These are phyloP conservation scores for Myotis pilosus DNA, from an alignment of 2,797 vertebrate species.

Conservation along the genomic window DNA sequence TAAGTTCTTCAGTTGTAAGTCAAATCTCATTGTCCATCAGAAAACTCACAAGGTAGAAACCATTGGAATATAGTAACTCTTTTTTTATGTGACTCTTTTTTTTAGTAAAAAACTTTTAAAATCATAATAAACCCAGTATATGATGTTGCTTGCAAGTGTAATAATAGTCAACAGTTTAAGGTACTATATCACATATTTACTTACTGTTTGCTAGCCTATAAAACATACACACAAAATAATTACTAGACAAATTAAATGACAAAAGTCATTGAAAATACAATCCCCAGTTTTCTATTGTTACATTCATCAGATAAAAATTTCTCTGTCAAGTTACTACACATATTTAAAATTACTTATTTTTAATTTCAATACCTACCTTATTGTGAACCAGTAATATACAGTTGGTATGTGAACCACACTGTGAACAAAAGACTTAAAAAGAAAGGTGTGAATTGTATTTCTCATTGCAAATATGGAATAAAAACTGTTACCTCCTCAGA, in stretches of 20 bases:
- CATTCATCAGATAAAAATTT: neutral
- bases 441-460: slow-evolving; percentile 50
- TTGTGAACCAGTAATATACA: slow-evolving; percentile 25
- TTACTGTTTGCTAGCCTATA: neutral
- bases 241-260: slow-evolving; percentile 19
- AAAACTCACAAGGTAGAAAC: slow-evolving; percentile 71
- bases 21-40: slow-evolving; percentile 75
- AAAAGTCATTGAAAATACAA: slow-evolving; percentile 47
- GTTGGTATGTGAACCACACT: neutral
- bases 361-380: neutral
- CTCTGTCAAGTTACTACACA: slow-evolving; percentile 28
- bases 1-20: slow-evolving; percentile 77
- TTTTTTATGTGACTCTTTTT: neutral
- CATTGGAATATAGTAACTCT: slow-evolving; percentile 54
- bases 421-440: slow-evolving; percentile 51
- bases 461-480: slow-evolving; percentile 29
- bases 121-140: slow-evolving; percentile 26
- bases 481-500: slow-evolving; percentile 10
- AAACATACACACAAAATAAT: neutral
- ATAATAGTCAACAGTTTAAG: slow-evolving; percentile 40
- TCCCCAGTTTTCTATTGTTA: neutral
- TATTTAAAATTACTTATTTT: slow-evolving; percentile 33
- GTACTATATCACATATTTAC: neutral
- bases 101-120: slow-evolving; percentile 18
- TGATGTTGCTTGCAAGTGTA: slow-evolving; percentile 37